phyloP scores from a whole-genome alignment of 2,113 vertebrate genomes.

The Cynoglossus semilaevis region DNA sequence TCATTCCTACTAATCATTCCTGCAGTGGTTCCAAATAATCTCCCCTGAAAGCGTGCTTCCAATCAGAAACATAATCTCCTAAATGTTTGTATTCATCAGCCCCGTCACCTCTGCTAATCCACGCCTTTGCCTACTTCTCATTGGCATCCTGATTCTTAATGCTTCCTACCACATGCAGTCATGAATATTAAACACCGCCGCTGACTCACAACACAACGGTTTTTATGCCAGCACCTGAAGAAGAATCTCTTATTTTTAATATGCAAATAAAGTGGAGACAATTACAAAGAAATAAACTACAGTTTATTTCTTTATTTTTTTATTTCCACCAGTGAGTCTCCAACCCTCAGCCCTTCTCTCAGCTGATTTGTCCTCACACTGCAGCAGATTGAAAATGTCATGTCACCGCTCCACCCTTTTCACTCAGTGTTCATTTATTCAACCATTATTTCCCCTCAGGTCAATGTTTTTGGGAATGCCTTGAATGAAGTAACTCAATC shows the following conservation, averaged over 20 bases:
- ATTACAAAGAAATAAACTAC: conserved; percentile 74
- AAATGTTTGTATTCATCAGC: conserved; percentile 77
- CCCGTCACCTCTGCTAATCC: conserved; percentile 72
- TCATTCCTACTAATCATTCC: conserved; percentile 57
- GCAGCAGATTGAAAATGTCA: conserved; percentile 72
- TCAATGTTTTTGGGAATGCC: conserved; percentile 61
- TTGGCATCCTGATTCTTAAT: conserved; percentile 63
- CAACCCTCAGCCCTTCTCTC: conserved; percentile 68
- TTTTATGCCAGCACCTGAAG: conserved; percentile 63
- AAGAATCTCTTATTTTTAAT: conserved; percentile 73
- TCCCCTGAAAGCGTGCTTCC: conserved; percentile 69
- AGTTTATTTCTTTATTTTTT: conserved; percentile 30
- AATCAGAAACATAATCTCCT: conserved; percentile 77
- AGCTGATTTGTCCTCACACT: conserved; percentile 73
- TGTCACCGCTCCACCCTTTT: conserved; percentile 58
- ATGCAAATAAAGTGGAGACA: conserved; percentile 72
- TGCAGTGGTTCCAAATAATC: conserved; percentile 65
- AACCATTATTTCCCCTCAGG: conserved; percentile 64
- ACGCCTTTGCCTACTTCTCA: conserved; percentile 58
- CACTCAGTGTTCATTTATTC: conserved; percentile 63
- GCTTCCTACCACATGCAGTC: conserved; percentile 60
- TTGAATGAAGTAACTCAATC: conserved; percentile 51
- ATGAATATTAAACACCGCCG: conserved; percentile 71
- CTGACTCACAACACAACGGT: conserved; percentile 66
- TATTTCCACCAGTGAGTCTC: conserved; percentile 71